Percentiles rank a stretch among this genome's conserved stretches.
Conservation (phyloP, 2,888 invertebrate species). For the Hirtodrosophila trivittata region DNA sequence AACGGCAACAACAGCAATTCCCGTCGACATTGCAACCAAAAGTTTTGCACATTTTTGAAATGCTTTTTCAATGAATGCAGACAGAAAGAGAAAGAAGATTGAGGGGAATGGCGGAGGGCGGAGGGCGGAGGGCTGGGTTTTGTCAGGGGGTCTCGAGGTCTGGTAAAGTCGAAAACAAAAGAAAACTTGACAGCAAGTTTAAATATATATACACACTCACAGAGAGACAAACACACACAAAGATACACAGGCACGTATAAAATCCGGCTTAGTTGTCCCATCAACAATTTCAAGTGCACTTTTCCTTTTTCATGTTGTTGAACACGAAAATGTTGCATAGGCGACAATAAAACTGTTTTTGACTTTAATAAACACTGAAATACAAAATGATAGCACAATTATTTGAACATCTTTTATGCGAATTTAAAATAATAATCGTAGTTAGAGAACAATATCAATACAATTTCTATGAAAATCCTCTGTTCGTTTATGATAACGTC, state of each 20-base stretch:
- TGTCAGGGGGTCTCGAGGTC: not conserved
- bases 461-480: no score
- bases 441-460: no score
- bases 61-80: constrained; percentile 56
- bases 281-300: constrained; percentile 76
- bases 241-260: constrained; percentile 16
- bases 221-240: constrained; percentile 2
- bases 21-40: constrained; percentile 57
- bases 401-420: no score
- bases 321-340: constrained; percentile 23
- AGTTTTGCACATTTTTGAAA: constrained; percentile 71
- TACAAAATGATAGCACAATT: no score
- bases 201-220: constrained; percentile 10
- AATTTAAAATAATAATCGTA: no score
- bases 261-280: constrained; percentile 53
- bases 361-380: not conserved
- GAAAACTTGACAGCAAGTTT: constrained; percentile 71
- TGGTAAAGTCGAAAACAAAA: constrained; percentile 68
- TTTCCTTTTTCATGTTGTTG: constrained; percentile 61
- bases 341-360: constrained; percentile 21
- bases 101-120: no score
- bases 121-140: constrained; percentile 3
- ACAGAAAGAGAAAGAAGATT: constrained; percentile 13
- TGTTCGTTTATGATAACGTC: not conserved
- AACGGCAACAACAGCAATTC: constrained; percentile 26